Percentiles rank a stretch among this genome's conserved stretches.
phyloP scores from a whole-genome alignment of 1,140 invertebrate species.

The Pollicipes pollicipes region DNA sequence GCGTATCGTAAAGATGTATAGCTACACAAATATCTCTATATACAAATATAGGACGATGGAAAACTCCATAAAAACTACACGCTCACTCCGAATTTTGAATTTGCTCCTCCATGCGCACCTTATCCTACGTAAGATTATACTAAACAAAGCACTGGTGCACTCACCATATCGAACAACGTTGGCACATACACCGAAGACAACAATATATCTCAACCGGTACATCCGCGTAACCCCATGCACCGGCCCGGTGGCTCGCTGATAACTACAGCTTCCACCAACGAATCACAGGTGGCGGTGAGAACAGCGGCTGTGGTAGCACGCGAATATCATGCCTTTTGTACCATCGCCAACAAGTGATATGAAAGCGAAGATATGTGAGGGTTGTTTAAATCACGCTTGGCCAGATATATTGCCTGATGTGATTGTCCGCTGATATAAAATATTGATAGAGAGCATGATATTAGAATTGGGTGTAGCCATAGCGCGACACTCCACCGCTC shows the following conservation, averaged over 20 bases:
- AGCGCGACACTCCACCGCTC: background rate
- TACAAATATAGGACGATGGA: background rate
- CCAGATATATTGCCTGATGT: background rate
- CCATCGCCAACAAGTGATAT: background rate
- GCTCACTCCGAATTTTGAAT: conserved; percentile 1
- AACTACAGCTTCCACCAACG: background rate
- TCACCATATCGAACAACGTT: background rate
- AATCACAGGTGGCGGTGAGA: background rate
- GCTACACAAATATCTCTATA: background rate
- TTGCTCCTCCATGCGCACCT: background rate
- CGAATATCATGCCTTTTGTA: background rate
- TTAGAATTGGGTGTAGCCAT: background rate
- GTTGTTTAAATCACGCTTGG: background rate
- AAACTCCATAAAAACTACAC: conserved; percentile 2
- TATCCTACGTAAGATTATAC: background rate
- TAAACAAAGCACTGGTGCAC: background rate
- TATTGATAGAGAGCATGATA: background rate
- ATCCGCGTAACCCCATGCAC: background rate
- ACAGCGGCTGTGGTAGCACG: background rate
- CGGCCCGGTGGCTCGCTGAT: background rate
- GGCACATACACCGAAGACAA: conserved; percentile 1
- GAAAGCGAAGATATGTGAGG: background rate
- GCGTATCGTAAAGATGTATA: background rate
- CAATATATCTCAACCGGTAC: background rate
- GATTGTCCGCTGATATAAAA: background rate